Base-by-base conservation (phyloP, 1,140 invertebrate genomes). In the Hydropsyche tenuis region DNA sequence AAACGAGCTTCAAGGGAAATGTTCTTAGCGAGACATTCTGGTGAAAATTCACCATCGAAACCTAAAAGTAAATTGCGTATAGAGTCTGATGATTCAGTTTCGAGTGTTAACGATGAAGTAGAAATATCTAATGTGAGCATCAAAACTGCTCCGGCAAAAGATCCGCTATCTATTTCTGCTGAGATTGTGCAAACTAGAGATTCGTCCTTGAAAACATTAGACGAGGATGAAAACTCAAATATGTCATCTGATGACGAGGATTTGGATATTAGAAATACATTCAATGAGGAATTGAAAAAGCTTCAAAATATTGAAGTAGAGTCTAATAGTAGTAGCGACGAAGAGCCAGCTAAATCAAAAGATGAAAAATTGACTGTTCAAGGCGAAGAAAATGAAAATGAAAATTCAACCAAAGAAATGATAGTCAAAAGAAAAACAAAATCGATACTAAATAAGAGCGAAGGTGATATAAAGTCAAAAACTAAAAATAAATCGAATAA, bases 1-100 rank as follows among this genome's bases (percentile, higher is more conserved):
- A 85, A 84, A 69, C 79, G 80, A 62, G 82, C 81, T 11, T 85
- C 84, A 0, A 80, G 79, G 74, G 83, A 85, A 80, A 84, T 85
- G 82, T 85, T 76, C 79, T 78, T 80, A 73, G 78, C 83, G 16
- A 79, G 83, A 20, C 82, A 85, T 76, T 79, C 80, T 72, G n/a
- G 80, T 68, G 80, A 77, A 16, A 81, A 80, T 25, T 65, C 63
- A 5, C 16, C 79, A 76, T 42, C 80, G 80, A 72, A 78, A 80
- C 51, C 80, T n/a, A n/a, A n/a, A 81, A 69, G 42, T 71, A 48
- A 64, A 73, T 79, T 23, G 83, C 80, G 65, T 79, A 79, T 79
- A 22, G 84, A 81, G 62, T 78, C 73, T 68, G 72, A 79, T 53
- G 75, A 79, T 73, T 79, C 83, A 69, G 76, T 81, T 25, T n/a